phyloP scores from a whole-genome alignment of 2,888 invertebrate species.

The Operophtera brumata region DNA sequence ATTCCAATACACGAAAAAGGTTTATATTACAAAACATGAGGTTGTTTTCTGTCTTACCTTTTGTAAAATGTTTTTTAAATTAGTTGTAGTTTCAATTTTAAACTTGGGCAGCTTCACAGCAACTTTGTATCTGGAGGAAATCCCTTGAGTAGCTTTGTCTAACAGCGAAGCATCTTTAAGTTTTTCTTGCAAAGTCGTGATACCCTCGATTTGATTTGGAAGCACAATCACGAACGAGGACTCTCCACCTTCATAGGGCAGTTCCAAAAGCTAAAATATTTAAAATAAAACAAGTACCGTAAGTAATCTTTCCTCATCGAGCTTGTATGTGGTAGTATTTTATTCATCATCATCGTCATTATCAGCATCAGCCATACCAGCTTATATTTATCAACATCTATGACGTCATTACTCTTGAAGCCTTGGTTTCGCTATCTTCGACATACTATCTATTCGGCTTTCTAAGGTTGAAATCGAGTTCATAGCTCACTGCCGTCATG shows the following conservation, averaged over 20 bases:
- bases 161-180: constrained; percentile 69
- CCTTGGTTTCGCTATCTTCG: too few species aligned
- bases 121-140: constrained; percentile 77
- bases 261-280: constrained; percentile 81
- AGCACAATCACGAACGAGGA: constrained; percentile 87
- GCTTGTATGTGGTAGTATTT: too few species aligned
- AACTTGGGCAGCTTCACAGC: constrained; percentile 87
- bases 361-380: too few species aligned
- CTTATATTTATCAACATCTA: too few species aligned
- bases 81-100: constrained; percentile 86
- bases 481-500: too few species aligned
- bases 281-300: background rate
- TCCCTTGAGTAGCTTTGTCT: constrained; percentile 58
- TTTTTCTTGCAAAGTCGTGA: constrained; percentile 81
- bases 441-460: too few species aligned
- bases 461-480: too few species aligned
- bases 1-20: too few species aligned
- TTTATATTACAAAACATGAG: too few species aligned
- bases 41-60: constrained; percentile 83
- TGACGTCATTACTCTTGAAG: too few species aligned
- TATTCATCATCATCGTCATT: too few species aligned
- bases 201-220: constrained; percentile 85
- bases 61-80: constrained; percentile 80
- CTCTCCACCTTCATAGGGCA: constrained; percentile 85
- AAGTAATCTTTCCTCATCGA: background rate